Evolutionary conservation across 2,797 vertebrate genomes (phyloP), one percentile per base, ranked within the genome.

Genomic region (Heliangelus exortis): DNA sequence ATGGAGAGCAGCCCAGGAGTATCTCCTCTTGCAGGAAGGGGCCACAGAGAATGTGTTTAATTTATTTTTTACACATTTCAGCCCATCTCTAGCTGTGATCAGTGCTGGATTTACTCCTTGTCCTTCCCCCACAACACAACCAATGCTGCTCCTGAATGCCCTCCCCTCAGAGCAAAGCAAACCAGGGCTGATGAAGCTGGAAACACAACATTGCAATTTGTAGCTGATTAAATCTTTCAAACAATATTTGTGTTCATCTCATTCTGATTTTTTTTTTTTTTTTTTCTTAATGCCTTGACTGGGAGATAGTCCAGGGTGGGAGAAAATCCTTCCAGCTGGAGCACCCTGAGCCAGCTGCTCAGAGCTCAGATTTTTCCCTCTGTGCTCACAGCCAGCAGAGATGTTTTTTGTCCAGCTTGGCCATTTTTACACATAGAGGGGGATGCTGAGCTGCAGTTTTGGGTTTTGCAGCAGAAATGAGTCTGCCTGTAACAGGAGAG

Each of bases 171-270:
- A 66, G 33, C 75, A 39, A 67, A 73, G 75, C 47, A 74, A 91
- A n/a, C 12, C 63, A 65, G 7, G 71, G 87, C 84, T 89, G 85
- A 93, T 92, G 76, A 67, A 80, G 57, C 87, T 83, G 61, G 63
- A 91, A 93, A 85, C 39, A 31, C 21, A 82, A 85, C 66, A 33
- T 53, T 66, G 77, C 85, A 77, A 85, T 93, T 93, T 80, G 48
- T 77, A 77, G 76, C 76, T 85, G 75, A 91, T 93, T 92, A 91
- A 72, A 68, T 83, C 82, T 93, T 95, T 89, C 92, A 91, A 83
- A 83, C 75, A 71, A 31, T 75, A 55, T 93, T 92, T 76, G 53
- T 85, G 74, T 91, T 92, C 84, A 87, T 80, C 67, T 88, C 43
- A 54, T 89, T 12, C 84, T 92, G 90, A 87, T 89, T 87, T 85